Base-by-base conservation (phyloP, 1,140 invertebrate species). In the Camponotus pennsylvanicus region DNA sequence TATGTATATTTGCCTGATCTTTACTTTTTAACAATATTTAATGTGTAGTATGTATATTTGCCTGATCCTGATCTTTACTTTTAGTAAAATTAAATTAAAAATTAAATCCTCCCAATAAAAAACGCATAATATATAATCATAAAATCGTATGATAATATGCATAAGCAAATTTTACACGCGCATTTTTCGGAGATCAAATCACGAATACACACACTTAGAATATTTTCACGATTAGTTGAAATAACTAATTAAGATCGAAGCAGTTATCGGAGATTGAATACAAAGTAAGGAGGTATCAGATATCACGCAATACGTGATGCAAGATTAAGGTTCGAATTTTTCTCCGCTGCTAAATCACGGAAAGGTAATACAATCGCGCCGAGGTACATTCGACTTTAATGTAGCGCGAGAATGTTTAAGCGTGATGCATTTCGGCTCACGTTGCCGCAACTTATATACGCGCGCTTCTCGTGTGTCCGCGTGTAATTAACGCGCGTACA, bases 241-340 rank as follows among this genome's bases (percentile, higher is more conserved):
- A 61, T n/a, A 73, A 73, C 32, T 73, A 83, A 83, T 83, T 83
- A 73, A 83, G 79, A 83, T 83, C 57, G 40, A 83, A 73, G 49
- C 27, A 83, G 13, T 40, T 37, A 40, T 83, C 55, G 40, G 13
- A 15, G 27, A 45, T 40, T 61, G 40, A 45, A 61, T 61, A 63
- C 79, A 37, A 61, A 42, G 40, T 49, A 73, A 21, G 52, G 40
- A 61, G 40, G 40, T 73, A 61, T 83, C 79, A 6, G 40, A 27
- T 83, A 42, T 77, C 75, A 13, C 78, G 37, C 63, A 27, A 34
- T 13, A 45, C 18, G n/a, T 21, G 27, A 1, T 66, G 37, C 15
- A 13, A 27, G 55, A 73, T 83, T 61, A 61, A 71, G 57, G 11
- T 21, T n/a, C 27, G 7, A 11, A 73, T 63, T 75, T 83, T 83